Evolutionary conservation across 2,113 vertebrate genomes (phyloP).

Genomic region (Meles meles): DNA sequence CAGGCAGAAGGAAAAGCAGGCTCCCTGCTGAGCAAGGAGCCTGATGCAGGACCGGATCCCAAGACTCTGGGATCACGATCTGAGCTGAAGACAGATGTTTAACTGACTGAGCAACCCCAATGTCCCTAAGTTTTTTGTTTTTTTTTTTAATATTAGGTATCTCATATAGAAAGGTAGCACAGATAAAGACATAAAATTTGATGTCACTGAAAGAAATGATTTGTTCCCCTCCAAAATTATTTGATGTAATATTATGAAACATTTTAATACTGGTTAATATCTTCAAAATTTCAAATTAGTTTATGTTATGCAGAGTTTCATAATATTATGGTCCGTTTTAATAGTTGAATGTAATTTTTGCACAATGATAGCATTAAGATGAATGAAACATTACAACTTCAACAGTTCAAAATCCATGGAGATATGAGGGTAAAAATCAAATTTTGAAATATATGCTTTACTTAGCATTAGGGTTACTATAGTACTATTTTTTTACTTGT

Average conservation of each 20-base stretch:
- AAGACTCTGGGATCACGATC: neutral
- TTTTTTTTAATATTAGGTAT: neutral
- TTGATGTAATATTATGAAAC: neutral
- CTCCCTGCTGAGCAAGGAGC: neutral
- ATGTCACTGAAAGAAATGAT: neutral
- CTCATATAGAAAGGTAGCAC: neutral
- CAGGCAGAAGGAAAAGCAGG: neutral
- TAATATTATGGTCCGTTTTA: neutral
- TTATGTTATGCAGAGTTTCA: conserved; percentile 18
- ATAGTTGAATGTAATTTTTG: neutral
- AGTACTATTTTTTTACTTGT: conserved; percentile 36
- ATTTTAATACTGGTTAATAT: conserved; percentile 22
- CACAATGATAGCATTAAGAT: neutral
- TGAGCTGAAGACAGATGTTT: neutral
- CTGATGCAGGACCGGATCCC: neutral
- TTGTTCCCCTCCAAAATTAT: neutral
- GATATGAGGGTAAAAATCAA: neutral
- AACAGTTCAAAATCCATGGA: neutral
- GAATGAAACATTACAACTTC: neutral
- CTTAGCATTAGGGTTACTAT: neutral
- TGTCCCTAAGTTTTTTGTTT: neutral
- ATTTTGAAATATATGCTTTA: conserved; percentile 39
- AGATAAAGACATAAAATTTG: neutral
- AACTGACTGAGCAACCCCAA: neutral
- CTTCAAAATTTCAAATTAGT: neutral